Base-by-base conservation (phyloP, 2,888 invertebrate species). In the Phasia obesa region DNA sequence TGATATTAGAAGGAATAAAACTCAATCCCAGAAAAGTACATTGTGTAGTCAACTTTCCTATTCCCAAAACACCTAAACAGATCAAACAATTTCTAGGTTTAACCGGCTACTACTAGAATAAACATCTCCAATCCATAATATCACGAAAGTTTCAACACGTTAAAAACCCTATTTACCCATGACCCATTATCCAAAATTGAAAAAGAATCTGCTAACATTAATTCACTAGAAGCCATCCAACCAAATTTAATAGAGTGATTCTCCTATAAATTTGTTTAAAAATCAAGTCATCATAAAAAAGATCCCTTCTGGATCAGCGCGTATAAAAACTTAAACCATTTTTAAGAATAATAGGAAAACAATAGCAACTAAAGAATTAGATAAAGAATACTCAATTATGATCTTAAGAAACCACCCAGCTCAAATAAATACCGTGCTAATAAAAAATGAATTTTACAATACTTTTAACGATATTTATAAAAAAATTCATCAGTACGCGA, bases 31-130 rank as follows among this genome's bases (percentile, higher is more conserved):
- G 73, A 15, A 85, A 86, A 76, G 71, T 85, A 4, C 67, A 84
- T 79, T 73, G 74, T 1, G 67, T 86, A 0, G 53, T 51, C 9
- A 75, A 83, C 19, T 80, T 81, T 17, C 80, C 77, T 17, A 51
- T 78, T 27, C 84, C 85, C 11, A 84, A 67, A 64, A 85, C 60
- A 15, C 35, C 49, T 13, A 85, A 81, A 64, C 73, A 82, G 44
- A 80, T 86, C 11, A 82, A 85, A 51, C 75, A 67, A 27, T 85
- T 86, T 38, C 53, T 86, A 19, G 84, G 35, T 35, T 35, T 35
- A 35, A 35, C 35, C 2, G 35, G 35, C 6, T 35, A 35, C 35
- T 35, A 35, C 35, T 84, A 74, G 51, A 53, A 44, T 77, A 9
- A 57, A 78, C 11, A 67, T 44, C 7, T 67, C 47, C 2, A 64